These are phyloP conservation scores for Drosophila tripunctata DNA, from an alignment of 2,888 invertebrate genomes.

Conservation along the genomic window DNA sequence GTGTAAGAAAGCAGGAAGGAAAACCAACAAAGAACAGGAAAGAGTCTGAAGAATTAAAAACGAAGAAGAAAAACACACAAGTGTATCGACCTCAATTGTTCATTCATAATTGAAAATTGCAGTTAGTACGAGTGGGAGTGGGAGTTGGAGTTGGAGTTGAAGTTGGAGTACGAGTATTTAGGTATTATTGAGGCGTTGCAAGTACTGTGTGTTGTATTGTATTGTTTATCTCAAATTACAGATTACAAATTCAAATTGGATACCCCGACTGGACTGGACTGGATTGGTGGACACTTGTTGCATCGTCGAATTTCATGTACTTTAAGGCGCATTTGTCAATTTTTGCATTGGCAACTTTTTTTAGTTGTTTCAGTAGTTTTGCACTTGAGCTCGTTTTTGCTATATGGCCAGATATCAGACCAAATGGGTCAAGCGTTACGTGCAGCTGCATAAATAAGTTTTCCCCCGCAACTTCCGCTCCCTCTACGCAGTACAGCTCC, in stretches of 20 bases:
- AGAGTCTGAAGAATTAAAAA: constrained; percentile 3
- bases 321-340: constrained; percentile 74
- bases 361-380: constrained; percentile 2
- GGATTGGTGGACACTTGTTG: constrained; percentile 75
- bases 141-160: not conserved
- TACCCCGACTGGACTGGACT: constrained; percentile 28
- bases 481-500: too few relatives aligned
- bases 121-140: too few relatives aligned
- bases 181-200: constrained; percentile 28
- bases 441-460: constrained; percentile 78
- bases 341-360: constrained; percentile 57
- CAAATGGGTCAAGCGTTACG: constrained; percentile 60
- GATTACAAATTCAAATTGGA: constrained; percentile 52
- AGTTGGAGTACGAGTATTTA: not conserved
- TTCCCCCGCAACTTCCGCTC: constrained; percentile 17
- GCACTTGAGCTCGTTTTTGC: constrained; percentile 27
- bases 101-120: constrained; percentile 45
- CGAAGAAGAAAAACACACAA: constrained; percentile 20
- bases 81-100: constrained; percentile 74
- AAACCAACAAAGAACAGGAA: constrained; percentile 24
- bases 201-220: constrained; percentile 1
- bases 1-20: constrained; percentile 48
- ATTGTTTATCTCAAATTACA: constrained; percentile 23
- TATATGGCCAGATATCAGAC: constrained; percentile 12
- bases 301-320: constrained; percentile 56